These are phyloP conservation scores for Phengaris alcon DNA, from an alignment of 2,888 invertebrate species.

Conservation along the genomic window DNA sequence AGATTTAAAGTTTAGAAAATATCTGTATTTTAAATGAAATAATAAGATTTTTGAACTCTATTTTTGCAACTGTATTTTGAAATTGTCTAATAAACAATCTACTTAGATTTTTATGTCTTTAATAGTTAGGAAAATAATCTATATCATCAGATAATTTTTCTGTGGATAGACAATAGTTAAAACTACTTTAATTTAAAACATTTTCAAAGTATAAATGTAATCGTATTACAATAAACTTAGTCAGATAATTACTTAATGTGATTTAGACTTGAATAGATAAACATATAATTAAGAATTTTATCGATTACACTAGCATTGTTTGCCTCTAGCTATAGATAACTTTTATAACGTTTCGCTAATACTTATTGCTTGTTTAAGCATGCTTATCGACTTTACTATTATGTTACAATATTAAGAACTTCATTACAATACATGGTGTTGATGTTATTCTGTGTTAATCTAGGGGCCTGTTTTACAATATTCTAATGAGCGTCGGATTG, in stretches of 20 bases:
- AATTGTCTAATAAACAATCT: too few species aligned
- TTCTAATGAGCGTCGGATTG: too few species aligned
- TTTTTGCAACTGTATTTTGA: not conserved
- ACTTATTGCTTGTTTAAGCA: conserved; percentile 20
- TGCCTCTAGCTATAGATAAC: conserved; percentile 16
- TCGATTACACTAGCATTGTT: not conserved
- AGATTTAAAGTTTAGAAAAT: too few species aligned
- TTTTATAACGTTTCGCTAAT: not conserved
- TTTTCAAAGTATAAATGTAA: too few species aligned
- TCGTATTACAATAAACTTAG: too few species aligned
- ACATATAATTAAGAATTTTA: conserved; percentile 12
- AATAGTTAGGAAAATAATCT: not conserved
- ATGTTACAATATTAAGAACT: not conserved
- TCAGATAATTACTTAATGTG: too few species aligned
- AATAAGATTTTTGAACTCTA: not conserved
- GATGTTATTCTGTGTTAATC: not conserved
- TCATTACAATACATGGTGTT: not conserved
- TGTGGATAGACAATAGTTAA: not conserved
- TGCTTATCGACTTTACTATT: conserved; percentile 12
- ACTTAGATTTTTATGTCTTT: not conserved
- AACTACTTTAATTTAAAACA: not conserved
- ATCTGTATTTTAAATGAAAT: too few species aligned
- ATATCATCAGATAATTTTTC: not conserved
- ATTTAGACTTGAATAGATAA: conserved; percentile 4
- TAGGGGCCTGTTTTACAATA: too few species aligned